A percentile compares a stretch with the other conserved stretches of the same genome.
Conservation (phyloP, 2,113 vertebrate species). For the Callipepla californica region DNA sequence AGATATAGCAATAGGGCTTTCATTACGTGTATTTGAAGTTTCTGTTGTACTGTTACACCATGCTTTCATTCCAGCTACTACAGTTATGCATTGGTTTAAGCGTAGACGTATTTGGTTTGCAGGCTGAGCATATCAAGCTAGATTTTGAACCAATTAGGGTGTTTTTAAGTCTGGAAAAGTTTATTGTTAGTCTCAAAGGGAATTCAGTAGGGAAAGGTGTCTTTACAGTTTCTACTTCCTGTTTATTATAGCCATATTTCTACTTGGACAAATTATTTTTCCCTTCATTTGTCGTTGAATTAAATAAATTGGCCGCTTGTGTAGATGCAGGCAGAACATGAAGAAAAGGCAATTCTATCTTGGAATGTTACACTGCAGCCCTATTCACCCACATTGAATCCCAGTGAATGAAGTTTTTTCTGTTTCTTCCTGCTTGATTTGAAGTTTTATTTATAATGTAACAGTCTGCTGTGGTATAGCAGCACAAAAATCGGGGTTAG, state of each 20-base stretch:
- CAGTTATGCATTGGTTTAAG: not conserved
- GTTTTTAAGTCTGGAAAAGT: conserved; percentile 10
- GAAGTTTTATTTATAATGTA: conserved; percentile 38
- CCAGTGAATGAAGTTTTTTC: conserved; percentile 8
- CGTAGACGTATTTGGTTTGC: not conserved
- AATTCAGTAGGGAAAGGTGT: conserved; percentile 9
- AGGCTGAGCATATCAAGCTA: not conserved
- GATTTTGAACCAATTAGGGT: conserved; percentile 24
- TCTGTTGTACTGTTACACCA: not conserved
- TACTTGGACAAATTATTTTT: conserved; percentile 28
- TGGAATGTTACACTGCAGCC: not conserved
- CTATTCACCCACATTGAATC: conserved; percentile 12
- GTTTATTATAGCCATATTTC: not conserved
- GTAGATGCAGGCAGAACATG: not conserved
- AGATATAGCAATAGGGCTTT: not conserved
- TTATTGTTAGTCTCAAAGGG: conserved; percentile 28
- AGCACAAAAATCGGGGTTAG: conserved; percentile 20
- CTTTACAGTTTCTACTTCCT: conserved; percentile 20
- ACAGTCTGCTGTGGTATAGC: not conserved
- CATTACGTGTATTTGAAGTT: not conserved
- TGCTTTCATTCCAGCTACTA: not conserved
- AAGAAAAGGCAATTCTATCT: conserved; percentile 27
- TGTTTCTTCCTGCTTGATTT: not conserved
- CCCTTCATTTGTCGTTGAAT: not conserved
- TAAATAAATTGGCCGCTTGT: conserved; percentile 40